Evolutionary conservation across 2,113 vertebrate genomes (phyloP), one percentile per base, ranked within the genome.

Genomic region (Axis porcinus): DNA sequence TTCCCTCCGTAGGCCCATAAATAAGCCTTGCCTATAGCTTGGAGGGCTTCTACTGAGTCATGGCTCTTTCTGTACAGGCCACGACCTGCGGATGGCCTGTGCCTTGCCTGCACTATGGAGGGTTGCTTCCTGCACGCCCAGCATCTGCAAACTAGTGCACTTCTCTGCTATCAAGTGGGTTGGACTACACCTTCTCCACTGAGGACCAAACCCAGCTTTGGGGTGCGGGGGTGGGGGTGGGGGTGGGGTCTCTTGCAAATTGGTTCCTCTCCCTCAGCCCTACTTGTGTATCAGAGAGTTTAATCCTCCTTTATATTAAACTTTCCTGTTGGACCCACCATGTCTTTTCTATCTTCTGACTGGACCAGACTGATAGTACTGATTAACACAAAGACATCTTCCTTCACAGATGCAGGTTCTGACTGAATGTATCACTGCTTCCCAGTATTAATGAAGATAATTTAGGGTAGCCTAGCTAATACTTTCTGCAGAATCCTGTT

Each of bases 401-500:
- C 74, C 86, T 91, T 95, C 83, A 79, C 79, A 93, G 81, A 70
- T 2, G 33, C 16, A 50, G 67, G 43, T 76, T 89, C 30, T 85
- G 33, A 87, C 3, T 47, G 40, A 33, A 19, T 52, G 25, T 50
- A 79, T 57, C 47, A 83, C 7, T 87, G n/a, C 83, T 91, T 96
- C 33, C 54, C 28, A 83, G 21, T 86, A 96, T 64, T 89, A 58
- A 90, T 52, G 23, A 91, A 88, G 64, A 91, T 17, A 87, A 54
- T 54, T 84, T 91, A 91, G 23, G 43, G 57, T 6, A 84, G 60
- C 55, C 55, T 82, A 40, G 19, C 62, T 60, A 70, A 54, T 33
- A 86, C 58, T 94, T 92, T 54, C 57, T 84, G 33, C 50, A 94
- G 33, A 89, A 47, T 54, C 79, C 2, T 81, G 60, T 17, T 92